These are phyloP conservation scores for Cacatua alba DNA, from an alignment of 2,113 vertebrate species.

Conservation along the genomic window DNA sequence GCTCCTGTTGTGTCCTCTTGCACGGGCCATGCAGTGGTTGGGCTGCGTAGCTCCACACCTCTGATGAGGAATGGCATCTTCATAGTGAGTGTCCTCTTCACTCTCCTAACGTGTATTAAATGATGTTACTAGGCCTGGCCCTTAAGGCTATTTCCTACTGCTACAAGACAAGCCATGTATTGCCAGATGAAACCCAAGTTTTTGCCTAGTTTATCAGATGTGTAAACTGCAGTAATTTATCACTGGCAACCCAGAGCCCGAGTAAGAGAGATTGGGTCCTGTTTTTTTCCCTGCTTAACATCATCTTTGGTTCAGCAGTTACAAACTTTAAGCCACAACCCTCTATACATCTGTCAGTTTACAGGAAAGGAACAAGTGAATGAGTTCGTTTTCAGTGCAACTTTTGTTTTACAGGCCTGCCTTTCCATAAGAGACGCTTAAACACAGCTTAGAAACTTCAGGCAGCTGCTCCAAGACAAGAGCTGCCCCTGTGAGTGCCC, in stretches of 20 bases:
- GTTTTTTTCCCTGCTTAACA: neutral
- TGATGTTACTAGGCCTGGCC: neutral
- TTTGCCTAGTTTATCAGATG: neutral
- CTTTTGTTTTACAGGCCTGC: neutral
- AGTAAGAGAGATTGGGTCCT: neutral
- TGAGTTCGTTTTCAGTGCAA: neutral
- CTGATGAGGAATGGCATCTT: neutral
- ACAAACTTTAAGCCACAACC: neutral
- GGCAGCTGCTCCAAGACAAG: neutral
- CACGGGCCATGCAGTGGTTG: rapidly evolving
- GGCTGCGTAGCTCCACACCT: neutral
- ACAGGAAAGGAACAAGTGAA: neutral
- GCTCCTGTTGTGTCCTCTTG: neutral
- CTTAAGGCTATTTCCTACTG: neutral
- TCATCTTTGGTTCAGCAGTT: neutral
- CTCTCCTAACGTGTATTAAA: neutral
- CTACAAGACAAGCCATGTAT: neutral
- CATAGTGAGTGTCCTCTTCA: neutral
- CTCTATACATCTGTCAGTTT: neutral
- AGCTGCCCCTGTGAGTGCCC: neutral
- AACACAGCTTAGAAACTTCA: neutral
- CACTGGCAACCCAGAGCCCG: neutral
- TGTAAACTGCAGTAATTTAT: neutral
- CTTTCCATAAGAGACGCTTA: neutral
- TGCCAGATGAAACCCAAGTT: neutral